These are phyloP conservation scores for Ianthella basta DNA, from an alignment of 37 sponge, comb jelly and placozoan genomes.

Conservation along the genomic window DNA sequence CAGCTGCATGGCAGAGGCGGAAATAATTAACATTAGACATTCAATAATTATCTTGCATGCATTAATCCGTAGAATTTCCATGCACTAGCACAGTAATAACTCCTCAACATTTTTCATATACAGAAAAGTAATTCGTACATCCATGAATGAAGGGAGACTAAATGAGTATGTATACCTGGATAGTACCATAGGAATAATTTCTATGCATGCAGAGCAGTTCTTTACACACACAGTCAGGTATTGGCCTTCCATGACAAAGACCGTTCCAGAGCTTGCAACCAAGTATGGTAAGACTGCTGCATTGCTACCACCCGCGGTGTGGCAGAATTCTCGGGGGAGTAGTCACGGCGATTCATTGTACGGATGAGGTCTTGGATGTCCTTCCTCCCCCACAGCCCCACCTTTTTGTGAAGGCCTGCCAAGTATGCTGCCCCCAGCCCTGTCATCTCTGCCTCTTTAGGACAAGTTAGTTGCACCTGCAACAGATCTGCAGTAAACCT, in stretches of 20 bases:
- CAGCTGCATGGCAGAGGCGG: too few relatives aligned
- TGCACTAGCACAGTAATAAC: too few relatives aligned
- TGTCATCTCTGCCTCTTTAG: slow-evolving; percentile 68
- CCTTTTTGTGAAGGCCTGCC: slow-evolving; percentile 68
- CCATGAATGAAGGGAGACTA: too few relatives aligned
- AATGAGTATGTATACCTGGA: too few relatives aligned
- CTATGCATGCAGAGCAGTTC: too few relatives aligned
- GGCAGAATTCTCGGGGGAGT: neutral
- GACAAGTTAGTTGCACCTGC: slow-evolving; percentile 45
- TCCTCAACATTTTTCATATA: too few relatives aligned
- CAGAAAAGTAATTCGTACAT: too few relatives aligned
- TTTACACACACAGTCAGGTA: too few relatives aligned
- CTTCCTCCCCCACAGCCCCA: slow-evolving; percentile 73
- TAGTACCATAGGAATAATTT: too few relatives aligned
- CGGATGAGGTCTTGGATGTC: slow-evolving; percentile 56
- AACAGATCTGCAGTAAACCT: slow-evolving; percentile 62
- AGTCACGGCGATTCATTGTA: slow-evolving; percentile 33
- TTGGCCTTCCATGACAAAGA: slow-evolving; percentile 48
- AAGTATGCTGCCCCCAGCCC: slow-evolving; percentile 78
- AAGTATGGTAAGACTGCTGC: slow-evolving; percentile 16
- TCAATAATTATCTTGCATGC: too few relatives aligned
- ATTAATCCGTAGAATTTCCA: too few relatives aligned
- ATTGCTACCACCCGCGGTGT: neutral
- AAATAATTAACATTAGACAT: too few relatives aligned
- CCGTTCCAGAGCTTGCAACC: slow-evolving; percentile 68